phyloP scores from a whole-genome alignment of 2,797 vertebrate species.

The Galaxias olidus region DNA sequence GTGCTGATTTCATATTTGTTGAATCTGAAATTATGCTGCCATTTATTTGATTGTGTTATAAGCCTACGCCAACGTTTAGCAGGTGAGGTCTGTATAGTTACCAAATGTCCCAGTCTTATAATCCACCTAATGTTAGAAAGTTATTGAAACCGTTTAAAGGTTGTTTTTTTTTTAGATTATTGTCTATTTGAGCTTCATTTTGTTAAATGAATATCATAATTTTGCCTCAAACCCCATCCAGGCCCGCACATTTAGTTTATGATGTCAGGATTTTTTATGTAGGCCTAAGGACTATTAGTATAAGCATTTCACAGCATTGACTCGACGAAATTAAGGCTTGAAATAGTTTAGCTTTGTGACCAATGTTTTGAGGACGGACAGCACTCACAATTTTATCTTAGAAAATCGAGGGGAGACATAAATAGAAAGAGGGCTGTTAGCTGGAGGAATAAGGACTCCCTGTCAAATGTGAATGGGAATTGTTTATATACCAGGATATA shows the following conservation, averaged over 20 bases:
- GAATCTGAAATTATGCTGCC: no score
- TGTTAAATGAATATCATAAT: no score
- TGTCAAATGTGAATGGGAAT: conserved; percentile 82
- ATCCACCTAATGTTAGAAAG: no score
- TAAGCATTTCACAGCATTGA: conserved; percentile 66
- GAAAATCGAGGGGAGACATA: conserved; percentile 55
- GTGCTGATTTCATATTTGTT: no score
- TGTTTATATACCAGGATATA: conserved; percentile 87
- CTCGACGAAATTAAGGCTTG: conserved; percentile 60
- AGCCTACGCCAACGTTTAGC: no score
- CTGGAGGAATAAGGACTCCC: conserved; percentile 85
- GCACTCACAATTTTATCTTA: conserved; percentile 77
- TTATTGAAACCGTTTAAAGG: no score
- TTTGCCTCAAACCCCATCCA: no score
- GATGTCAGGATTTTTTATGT: conserved; percentile 41
- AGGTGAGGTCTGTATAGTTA: no score
- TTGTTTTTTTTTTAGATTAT: no score
- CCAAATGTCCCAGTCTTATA: no score
- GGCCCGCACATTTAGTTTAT: background rate
- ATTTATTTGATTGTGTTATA: no score
- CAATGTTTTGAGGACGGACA: conserved; percentile 73
- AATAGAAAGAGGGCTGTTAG: conserved; percentile 75
- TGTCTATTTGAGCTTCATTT: no score
- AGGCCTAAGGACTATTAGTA: conserved; percentile 27
- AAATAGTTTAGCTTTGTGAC: conserved; percentile 71